These are phyloP conservation scores for Sceliomorpha sp. DNA, from an alignment of 2,888 invertebrate species.

Conservation along the genomic window DNA sequence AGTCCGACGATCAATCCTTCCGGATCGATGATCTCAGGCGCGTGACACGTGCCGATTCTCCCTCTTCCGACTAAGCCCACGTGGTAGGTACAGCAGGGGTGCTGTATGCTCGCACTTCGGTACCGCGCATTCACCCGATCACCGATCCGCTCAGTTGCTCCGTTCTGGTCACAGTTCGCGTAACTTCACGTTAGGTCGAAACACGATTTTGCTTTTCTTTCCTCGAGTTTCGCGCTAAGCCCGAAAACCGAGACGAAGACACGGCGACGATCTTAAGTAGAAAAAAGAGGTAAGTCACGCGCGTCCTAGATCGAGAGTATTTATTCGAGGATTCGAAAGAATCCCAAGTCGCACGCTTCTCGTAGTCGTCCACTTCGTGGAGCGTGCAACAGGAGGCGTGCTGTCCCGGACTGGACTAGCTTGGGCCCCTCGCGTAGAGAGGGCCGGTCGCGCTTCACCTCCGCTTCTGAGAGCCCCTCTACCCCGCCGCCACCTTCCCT, in stretches of 20 bases:
- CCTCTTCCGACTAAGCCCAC: slow-evolving; percentile 38
- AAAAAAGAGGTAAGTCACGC: slow-evolving; percentile 14
- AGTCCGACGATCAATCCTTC: slow-evolving; percentile 64
- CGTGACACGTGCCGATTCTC: slow-evolving; percentile 50
- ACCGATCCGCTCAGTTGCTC: slow-evolving; percentile 57
- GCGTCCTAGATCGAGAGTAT: slow-evolving; percentile 33
- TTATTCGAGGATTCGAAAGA: too few species aligned
- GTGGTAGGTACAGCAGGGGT: slow-evolving; percentile 20
- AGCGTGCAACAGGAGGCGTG: slow-evolving; percentile 80
- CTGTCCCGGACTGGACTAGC: slow-evolving; percentile 80
- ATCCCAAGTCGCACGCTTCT: slow-evolving; percentile 67
- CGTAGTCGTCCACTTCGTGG: slow-evolving; percentile 72
- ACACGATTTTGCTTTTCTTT: too few species aligned
- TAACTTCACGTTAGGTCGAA: slow-evolving; percentile 2
- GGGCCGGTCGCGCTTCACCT: slow-evolving; percentile 77
- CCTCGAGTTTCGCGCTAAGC: neutral
- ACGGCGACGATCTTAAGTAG: slow-evolving; percentile 11
- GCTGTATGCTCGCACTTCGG: slow-evolving; percentile 4
- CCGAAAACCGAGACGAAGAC: neutral
- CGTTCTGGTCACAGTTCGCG: slow-evolving; percentile 53
- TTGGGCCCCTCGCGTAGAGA: slow-evolving; percentile 77
- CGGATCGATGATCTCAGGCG: slow-evolving; percentile 62
- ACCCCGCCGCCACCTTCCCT: slow-evolving; percentile 53
- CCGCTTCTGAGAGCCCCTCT: slow-evolving; percentile 72
- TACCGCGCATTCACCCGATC: slow-evolving; percentile 30